Conservation (phyloP, 2,888 invertebrate species). For the Cephus sareptanus region DNA sequence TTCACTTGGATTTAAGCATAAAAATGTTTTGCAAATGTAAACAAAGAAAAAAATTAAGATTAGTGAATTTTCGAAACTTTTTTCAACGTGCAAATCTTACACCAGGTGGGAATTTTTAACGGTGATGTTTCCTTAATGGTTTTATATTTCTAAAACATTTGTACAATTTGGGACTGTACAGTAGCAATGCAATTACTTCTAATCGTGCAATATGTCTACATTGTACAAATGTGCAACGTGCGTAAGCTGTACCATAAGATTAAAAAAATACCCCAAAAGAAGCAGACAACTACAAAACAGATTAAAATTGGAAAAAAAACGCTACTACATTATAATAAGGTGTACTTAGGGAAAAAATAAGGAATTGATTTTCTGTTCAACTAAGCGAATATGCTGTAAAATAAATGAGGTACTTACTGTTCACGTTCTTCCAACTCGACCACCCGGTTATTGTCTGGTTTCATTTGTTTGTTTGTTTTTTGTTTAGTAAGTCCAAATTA, state of each 20-base stretch:
- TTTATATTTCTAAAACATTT: neutral
- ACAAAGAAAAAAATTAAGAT: no score
- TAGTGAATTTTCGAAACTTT: no score
- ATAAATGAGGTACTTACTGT: slow-evolving; percentile 76
- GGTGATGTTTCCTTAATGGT: no score
- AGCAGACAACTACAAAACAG: neutral
- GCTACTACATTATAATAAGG: neutral
- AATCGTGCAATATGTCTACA: neutral
- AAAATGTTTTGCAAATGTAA: no score
- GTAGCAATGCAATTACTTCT: neutral
- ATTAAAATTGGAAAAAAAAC: neutral
- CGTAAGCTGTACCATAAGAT: neutral
- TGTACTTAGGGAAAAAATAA: neutral
- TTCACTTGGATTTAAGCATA: no score
- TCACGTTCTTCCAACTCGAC: slow-evolving; percentile 83
- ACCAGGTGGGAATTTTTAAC: no score
- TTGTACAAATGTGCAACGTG: neutral
- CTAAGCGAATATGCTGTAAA: neutral
- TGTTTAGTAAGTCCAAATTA: slow-evolving; percentile 68
- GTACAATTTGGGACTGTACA: neutral
- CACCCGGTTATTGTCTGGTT: slow-evolving; percentile 81
- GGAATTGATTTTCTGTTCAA: neutral
- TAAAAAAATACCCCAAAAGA: neutral
- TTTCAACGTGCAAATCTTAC: no score
- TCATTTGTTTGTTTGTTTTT: slow-evolving; percentile 39